phyloP scores from a whole-genome alignment of 2,888 invertebrate genomes.

The Drosophila neoperkinsi region DNA sequence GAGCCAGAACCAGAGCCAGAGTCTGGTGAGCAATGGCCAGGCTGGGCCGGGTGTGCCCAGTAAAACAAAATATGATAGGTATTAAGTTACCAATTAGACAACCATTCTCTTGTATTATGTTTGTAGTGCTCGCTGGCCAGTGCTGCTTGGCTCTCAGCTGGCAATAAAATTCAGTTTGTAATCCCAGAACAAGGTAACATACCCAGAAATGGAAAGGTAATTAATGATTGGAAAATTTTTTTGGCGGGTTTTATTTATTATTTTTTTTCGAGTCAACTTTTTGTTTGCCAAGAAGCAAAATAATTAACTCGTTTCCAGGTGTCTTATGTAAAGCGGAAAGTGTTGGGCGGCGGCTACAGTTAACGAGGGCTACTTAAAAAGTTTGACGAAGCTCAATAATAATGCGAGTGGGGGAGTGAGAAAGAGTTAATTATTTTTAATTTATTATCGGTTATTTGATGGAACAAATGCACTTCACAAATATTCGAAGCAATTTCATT shows the following conservation, averaged over 20 bases:
- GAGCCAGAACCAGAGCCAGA: slow-evolving; percentile 31
- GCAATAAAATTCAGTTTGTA: slow-evolving; percentile 64
- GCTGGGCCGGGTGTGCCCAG: slow-evolving; percentile 65
- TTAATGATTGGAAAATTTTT: slow-evolving; percentile 70
- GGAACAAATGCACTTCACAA: not conserved
- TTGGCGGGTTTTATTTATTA: slow-evolving; percentile 24
- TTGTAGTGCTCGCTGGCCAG: slow-evolving; percentile 5
- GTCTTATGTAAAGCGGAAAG: slow-evolving; percentile 39
- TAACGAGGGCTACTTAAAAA: slow-evolving; percentile 21
- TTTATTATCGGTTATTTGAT: not conserved
- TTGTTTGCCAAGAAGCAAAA: slow-evolving; percentile 54
- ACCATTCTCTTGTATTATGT: slow-evolving; percentile 20
- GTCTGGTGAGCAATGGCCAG: slow-evolving; percentile 45
- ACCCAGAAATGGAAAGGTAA: slow-evolving; percentile 73
- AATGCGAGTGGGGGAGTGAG: no score
- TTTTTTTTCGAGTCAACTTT: not conserved
- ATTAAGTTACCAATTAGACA: slow-evolving; percentile 45
- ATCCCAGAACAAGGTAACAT: slow-evolving; percentile 70
- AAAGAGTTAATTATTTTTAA: not conserved
- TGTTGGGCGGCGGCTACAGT: slow-evolving; percentile 37
- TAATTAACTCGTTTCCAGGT: slow-evolving; percentile 67
- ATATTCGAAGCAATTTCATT: not conserved
- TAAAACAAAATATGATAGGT: slow-evolving; percentile 68
- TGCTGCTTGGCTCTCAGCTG: slow-evolving; percentile 37
- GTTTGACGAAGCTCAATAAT: not conserved